Evolutionary conservation across 1,140 invertebrate species (phyloP).

Genomic region (Caenorhabditis inopinata): DNA sequence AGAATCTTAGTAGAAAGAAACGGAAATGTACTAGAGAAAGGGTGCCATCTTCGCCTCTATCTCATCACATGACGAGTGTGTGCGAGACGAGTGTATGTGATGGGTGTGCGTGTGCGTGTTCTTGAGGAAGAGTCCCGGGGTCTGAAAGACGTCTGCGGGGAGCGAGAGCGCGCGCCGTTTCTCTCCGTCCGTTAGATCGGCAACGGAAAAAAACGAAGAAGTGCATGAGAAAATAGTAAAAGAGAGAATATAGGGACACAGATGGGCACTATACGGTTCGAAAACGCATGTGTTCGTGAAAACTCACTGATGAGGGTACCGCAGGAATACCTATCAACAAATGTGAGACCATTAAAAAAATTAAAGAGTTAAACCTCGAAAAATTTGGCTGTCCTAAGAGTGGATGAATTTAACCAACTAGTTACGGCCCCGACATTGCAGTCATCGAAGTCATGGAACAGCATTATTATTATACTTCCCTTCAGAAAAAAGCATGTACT

Average conservation of each 20-base stretch:
- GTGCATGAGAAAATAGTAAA: neutral
- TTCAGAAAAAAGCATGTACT: neutral
- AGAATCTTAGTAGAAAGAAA: neutral
- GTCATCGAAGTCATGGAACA: neutral
- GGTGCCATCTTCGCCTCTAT: conserved; percentile 28
- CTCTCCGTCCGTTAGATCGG: neutral
- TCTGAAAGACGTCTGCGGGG: conserved; percentile 25
- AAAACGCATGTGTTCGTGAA: neutral
- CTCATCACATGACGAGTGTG: conserved; percentile 29
- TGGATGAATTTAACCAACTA: no score
- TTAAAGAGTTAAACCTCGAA: no score
- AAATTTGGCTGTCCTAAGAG: no score
- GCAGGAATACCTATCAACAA: no score
- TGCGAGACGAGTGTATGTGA: conserved; percentile 31
- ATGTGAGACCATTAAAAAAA: no score
- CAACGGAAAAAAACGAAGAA: neutral
- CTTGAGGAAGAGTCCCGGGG: conserved; percentile 30
- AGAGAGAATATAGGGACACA: neutral
- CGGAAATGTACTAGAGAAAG: conserved; percentile 14
- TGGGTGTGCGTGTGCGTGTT: conserved; percentile 27
- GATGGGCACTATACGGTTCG: neutral
- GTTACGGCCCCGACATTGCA: neutral
- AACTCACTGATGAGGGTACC: neutral
- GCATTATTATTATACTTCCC: neutral
- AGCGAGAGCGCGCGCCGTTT: conserved; percentile 7